These are phyloP conservation scores for Rotaria sp. DNA, from an alignment of 2,888 invertebrate genomes.

Conservation along the genomic window DNA sequence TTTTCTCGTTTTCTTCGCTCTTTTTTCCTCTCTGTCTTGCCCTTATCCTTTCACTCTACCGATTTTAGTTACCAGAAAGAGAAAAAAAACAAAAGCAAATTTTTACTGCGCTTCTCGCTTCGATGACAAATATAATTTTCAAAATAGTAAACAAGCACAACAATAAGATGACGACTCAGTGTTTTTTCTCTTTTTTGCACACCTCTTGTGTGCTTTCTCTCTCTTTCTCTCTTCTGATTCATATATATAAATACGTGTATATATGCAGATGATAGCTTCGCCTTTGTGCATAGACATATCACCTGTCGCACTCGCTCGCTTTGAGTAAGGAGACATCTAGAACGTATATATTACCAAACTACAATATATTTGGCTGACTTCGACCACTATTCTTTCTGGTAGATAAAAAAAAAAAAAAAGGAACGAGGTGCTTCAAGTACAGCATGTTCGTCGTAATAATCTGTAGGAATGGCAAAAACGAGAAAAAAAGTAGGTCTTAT, in stretches of 20 bases:
- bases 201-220: not conserved
- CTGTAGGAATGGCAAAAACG: not conserved
- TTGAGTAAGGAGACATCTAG: not conserved
- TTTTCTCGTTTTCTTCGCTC: not conserved
- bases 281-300: not conserved
- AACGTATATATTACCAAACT: not conserved
- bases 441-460: not conserved
- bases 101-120: not conserved
- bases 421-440: not conserved
- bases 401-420: not conserved
- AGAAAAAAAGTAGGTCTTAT: not conserved
- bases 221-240: not conserved
- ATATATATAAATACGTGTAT: not conserved
- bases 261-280: not conserved
- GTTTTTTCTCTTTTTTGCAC: not conserved
- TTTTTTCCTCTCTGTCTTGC: not conserved
- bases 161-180: not conserved
- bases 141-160: not conserved
- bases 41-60: not conserved
- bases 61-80: not conserved
- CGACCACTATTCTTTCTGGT: not conserved
- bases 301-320: not conserved
- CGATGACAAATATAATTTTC: not conserved
- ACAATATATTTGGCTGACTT: no score
- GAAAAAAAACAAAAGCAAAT: not conserved